Conservation (phyloP, 2,888 invertebrate genomes). For the Ariolimax columbianus region DNA sequence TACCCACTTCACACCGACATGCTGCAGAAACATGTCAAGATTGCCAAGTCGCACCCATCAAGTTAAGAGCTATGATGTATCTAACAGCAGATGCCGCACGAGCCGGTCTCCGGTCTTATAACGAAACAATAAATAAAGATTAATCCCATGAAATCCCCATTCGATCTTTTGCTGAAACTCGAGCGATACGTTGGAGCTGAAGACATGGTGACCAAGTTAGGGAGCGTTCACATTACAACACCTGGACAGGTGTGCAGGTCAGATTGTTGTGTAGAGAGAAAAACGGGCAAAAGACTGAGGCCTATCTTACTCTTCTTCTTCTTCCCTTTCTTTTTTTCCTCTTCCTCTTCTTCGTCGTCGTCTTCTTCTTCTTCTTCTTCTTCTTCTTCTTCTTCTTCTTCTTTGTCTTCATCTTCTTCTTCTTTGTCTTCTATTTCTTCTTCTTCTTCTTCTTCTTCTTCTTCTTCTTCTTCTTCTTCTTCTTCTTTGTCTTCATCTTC, state of each 20-base stretch:
- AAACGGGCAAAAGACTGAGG: too few relatives aligned
- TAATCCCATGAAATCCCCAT: conserved; percentile 16
- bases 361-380: too few relatives aligned
- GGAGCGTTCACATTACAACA: neutral
- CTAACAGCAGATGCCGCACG: conserved; percentile 1
- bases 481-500: too few relatives aligned
- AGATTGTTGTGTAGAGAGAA: too few relatives aligned
- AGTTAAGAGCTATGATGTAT: neutral
- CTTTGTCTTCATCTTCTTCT: too few relatives aligned
- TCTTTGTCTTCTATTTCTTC: neutral
- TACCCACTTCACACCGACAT: neutral
- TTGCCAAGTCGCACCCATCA: neutral
- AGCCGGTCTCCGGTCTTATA: neutral
- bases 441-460: conserved; percentile 14
- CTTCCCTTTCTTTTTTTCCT: neutral
- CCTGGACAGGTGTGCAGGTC: neutral
- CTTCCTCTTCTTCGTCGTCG: too few relatives aligned
- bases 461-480: neutral
- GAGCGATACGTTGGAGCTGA: neutral
- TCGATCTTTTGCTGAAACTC: conserved; percentile 15
- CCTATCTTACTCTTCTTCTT: too few relatives aligned
- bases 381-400: too few relatives aligned
- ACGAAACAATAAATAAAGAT: conserved; percentile 28
- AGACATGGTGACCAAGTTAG: neutral
- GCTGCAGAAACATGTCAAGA: neutral